Percentiles rank a stretch among this genome's conserved stretches.
Conservation (phyloP, 2,797 vertebrate genomes). For the Anolis apletophallus region DNA sequence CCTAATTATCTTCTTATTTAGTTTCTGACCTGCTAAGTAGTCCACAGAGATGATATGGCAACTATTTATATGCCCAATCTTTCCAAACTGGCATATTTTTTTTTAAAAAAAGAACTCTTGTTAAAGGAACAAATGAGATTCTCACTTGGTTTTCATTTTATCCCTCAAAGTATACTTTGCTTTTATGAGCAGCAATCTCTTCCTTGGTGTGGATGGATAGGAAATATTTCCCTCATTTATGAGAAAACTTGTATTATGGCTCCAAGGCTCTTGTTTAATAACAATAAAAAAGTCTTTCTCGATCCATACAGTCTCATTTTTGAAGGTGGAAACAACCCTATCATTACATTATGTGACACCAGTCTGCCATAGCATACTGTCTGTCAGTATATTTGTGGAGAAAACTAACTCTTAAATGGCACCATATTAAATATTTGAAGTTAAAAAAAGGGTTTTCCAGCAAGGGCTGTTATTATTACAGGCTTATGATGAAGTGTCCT, state of each 20-base stretch:
- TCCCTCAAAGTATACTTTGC: background rate
- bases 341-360: conserved; percentile 9
- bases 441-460: conserved; percentile 25
- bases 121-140: conserved; percentile 9
- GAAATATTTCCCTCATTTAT: conserved; percentile 35
- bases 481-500: conserved; percentile 24
- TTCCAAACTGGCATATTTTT: conserved; percentile 2
- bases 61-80: background rate
- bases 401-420: conserved; percentile 40
- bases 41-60: background rate
- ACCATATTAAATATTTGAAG: conserved; percentile 38
- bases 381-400: conserved; percentile 1
- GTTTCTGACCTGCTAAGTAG: background rate
- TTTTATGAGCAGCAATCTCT: conserved; percentile 22
- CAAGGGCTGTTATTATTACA: conserved; percentile 28
- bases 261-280: conserved; percentile 30
- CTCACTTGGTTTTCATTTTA: conserved; percentile 19
- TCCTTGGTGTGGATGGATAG: conserved; percentile 20
- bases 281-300: conserved; percentile 12
- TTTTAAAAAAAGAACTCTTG: conserved; percentile 4
- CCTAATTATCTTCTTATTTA: background rate
- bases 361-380: conserved; percentile 6
- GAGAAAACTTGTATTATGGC: conserved; percentile 22
- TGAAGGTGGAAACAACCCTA: conserved; percentile 27
- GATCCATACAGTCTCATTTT: conserved; percentile 20